Evolutionary conservation across 2,113 vertebrate species (phyloP), one percentile per base, ranked within the genome.

Genomic region (Proterorhinus semilunaris): DNA sequence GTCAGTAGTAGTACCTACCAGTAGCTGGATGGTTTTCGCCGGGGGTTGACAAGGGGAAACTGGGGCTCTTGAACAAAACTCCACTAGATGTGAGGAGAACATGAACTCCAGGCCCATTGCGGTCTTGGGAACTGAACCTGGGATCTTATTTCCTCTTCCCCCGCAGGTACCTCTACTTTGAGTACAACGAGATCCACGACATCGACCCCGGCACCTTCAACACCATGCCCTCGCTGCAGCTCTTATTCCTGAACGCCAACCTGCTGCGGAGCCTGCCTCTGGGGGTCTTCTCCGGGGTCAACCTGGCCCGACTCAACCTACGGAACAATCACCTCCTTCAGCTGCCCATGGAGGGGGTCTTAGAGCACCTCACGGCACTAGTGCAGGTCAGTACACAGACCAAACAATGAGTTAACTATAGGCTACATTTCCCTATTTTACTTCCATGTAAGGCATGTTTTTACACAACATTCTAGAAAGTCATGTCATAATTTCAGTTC

Each of bases 221-320:
- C 89, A 92, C 95, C 83, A 97, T 98, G 95, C 95, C 96, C 76
- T 95, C 96, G 76, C 91, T 99, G 68, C 94, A 97, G 90, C 92
- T 99, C 69, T 85, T 99, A 21, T 98, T 98, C 88, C 94, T 98
- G 66, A 99, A 98, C 62, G 94, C 97, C 84, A 99, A 98, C 92
- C 82, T 96, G 76, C 91, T 98, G 76, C 93, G 93, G 79, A 95
- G 91, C 21, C 91, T 99, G 76, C 98, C 98, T 6, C 93, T 93
- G 0, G 95, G 96, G 2, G 91, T 97, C 57, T 99, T 99, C 61
- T 93, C 95, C 2, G 95, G 94, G 82, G 96, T 97, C 8, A 95
- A 94, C 21, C 88, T 98, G 74, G 83, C 96, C n/a, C 93, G 97
- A 13, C 96, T 99, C 70, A 99, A 97, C 86, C 76, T 99, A 62